A percentile compares a stretch with the other conserved stretches of the same genome.
Evolutionary conservation across 2,113 vertebrate genomes (phyloP).

Genomic region (Sialia sialis): DNA sequence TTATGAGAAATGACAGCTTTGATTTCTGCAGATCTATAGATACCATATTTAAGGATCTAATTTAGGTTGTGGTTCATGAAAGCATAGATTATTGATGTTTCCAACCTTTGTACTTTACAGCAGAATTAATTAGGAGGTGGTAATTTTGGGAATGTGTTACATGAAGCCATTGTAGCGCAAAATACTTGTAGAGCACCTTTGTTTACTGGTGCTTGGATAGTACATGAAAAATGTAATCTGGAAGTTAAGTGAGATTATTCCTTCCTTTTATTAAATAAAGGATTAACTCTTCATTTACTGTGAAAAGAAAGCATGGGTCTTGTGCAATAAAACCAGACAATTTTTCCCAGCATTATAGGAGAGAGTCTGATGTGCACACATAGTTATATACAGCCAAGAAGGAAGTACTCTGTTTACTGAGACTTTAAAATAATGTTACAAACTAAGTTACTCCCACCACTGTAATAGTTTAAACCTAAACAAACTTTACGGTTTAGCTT

Average conservation of each 20-base stretch:
- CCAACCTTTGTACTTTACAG: slow-evolving; percentile 24
- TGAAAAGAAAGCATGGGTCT: slow-evolving; percentile 47
- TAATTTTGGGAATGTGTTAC: slow-evolving; percentile 42
- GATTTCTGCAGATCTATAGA: slow-evolving; percentile 49
- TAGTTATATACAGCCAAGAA: neutral
- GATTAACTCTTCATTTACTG: slow-evolving; percentile 70
- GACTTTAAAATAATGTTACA: neutral
- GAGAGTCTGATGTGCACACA: neutral
- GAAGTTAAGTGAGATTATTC: slow-evolving; percentile 70
- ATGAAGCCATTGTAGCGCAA: slow-evolving; percentile 23
- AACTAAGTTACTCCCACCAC: neutral
- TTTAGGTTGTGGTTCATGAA: slow-evolving; percentile 34
- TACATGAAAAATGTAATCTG: slow-evolving; percentile 50
- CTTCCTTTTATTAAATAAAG: slow-evolving; percentile 73
- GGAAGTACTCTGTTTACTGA: neutral
- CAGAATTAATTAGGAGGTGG: slow-evolving; percentile 57
- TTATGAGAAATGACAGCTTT: neutral
- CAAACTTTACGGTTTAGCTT: neutral
- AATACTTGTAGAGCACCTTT: neutral
- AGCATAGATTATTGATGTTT: slow-evolving; percentile 66
- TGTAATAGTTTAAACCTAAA: neutral
- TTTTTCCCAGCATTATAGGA: neutral
- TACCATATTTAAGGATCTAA: slow-evolving; percentile 56
- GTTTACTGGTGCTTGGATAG: slow-evolving; percentile 11
- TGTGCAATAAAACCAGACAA: neutral